These are phyloP conservation scores for Caenorhabditis sulstoni DNA, from an alignment of 2,888 invertebrate species.

Conservation along the genomic window DNA sequence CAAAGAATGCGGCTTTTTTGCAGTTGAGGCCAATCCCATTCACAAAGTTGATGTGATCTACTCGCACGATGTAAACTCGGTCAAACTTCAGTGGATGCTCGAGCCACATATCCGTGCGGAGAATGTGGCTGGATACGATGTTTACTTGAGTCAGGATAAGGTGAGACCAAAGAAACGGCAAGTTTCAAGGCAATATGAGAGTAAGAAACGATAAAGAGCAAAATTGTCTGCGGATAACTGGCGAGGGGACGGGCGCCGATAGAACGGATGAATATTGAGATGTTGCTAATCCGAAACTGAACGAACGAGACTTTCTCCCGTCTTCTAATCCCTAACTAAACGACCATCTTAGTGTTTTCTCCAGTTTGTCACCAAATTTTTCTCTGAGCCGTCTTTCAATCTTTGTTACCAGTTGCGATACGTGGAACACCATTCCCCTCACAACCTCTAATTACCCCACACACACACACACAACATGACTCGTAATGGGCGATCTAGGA, in stretches of 20 bases:
- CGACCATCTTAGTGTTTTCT: neutral
- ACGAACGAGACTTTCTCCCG: conserved; percentile 5
- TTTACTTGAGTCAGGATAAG: conserved; percentile 76
- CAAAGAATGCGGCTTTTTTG: conserved; percentile 10
- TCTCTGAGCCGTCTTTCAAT: too few relatives aligned
- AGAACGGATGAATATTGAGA: conserved; percentile 26
- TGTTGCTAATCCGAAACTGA: conserved; percentile 34
- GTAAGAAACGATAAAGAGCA: neutral
- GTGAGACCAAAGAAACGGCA: conserved; percentile 38
- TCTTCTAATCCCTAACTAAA: conserved; percentile 11
- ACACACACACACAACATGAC: too few relatives aligned
- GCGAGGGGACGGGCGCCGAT: neutral
- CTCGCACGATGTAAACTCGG: conserved; percentile 77
- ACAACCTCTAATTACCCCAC: too few relatives aligned
- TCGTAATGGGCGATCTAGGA: neutral
- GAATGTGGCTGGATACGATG: conserved; percentile 76
- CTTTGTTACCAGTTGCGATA: too few relatives aligned
- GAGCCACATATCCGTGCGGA: conserved; percentile 71
- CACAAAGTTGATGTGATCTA: conserved; percentile 79
- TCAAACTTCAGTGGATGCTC: conserved; percentile 80
- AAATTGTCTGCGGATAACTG: conserved; percentile 8
- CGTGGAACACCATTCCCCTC: too few relatives aligned
- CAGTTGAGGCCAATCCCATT: conserved; percentile 76
- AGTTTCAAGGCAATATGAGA: conserved; percentile 30
- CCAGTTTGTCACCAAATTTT: neutral